A percentile compares a stretch with the other conserved stretches of the same genome.
Evolutionary conservation across 2,113 vertebrate genomes (phyloP).

Genomic region (Anolis carolinensis): DNA sequence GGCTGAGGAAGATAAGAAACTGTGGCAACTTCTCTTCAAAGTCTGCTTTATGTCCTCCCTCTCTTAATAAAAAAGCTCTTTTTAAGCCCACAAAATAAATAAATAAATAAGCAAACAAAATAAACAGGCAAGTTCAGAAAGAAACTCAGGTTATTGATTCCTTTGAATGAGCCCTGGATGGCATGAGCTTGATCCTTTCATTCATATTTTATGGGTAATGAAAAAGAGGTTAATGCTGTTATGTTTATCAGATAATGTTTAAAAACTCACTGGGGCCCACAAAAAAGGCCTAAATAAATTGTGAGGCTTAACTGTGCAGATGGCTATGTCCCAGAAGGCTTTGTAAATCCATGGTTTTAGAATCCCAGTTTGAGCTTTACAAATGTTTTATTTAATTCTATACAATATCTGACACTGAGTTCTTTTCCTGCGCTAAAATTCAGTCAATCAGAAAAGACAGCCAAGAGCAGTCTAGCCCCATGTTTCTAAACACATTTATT

Average conservation of each 20-base stretch:
- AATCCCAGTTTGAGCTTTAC: conserved; percentile 39
- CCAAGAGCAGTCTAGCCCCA: not conserved
- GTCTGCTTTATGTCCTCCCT: not conserved
- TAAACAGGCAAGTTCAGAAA: conserved; percentile 8
- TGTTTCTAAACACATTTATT: conserved; percentile 21
- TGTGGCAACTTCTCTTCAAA: not conserved
- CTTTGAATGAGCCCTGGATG: conserved; percentile 27
- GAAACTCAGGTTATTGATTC: conserved; percentile 59
- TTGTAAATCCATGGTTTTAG: conserved; percentile 29
- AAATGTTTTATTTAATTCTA: not conserved
- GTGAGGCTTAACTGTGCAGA: conserved; percentile 42
- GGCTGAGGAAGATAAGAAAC: not conserved
- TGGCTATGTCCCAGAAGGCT: conserved; percentile 26
- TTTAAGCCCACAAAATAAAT: not conserved
- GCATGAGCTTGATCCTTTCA: conserved; percentile 48
- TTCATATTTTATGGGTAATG: conserved; percentile 62
- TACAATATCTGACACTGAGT: not conserved
- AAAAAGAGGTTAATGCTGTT: conserved; percentile 70
- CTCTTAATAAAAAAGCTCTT: conserved; percentile 22
- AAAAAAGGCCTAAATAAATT: conserved; percentile 53
- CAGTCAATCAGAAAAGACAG: conserved; percentile 2
- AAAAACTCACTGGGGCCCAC: conserved; percentile 50
- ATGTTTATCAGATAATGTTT: conserved; percentile 63
- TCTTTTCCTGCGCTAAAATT: not conserved
- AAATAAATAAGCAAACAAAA: not conserved